Evolutionary conservation across 2,888 invertebrate genomes (phyloP).

Genomic region (Oligia latruncula): DNA sequence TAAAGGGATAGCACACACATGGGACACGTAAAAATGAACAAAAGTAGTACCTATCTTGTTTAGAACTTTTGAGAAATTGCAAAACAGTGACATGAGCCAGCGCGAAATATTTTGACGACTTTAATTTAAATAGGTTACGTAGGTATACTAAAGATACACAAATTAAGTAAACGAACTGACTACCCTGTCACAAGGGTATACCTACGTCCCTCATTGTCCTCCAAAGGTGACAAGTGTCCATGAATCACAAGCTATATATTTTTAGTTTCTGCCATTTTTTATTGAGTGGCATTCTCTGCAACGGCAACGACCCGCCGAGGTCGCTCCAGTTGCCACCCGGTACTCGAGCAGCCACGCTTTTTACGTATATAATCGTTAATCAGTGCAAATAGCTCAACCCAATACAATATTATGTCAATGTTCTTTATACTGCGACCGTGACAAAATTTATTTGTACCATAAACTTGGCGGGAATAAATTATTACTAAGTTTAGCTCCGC

Average conservation of each 20-base stretch:
- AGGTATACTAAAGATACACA: not conserved
- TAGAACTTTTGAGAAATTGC: not conserved
- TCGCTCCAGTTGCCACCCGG: slow-evolving; percentile 76
- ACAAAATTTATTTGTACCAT: slow-evolving; percentile 43
- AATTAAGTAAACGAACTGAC: not conserved
- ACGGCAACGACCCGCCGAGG: slow-evolving; percentile 85
- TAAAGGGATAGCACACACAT: not conserved
- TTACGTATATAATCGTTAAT: slow-evolving; percentile 63
- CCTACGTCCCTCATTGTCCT: slow-evolving; percentile 14
- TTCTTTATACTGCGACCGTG: slow-evolving; percentile 38
- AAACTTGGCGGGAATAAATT: slow-evolving; percentile 44
- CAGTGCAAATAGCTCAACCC: slow-evolving; percentile 50
- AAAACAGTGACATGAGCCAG: not conserved
- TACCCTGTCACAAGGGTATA: slow-evolving; percentile 3
- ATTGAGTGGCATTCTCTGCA: slow-evolving; percentile 79
- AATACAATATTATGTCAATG: slow-evolving; percentile 44
- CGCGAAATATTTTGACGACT: not conserved
- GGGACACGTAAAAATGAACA: not conserved
- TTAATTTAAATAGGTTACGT: not conserved
- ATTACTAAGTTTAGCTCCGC: slow-evolving; percentile 26
- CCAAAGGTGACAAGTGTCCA: slow-evolving; percentile 31
- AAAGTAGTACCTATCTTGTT: not conserved
- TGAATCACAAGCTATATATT: slow-evolving; percentile 62
- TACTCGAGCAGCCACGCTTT: slow-evolving; percentile 73
- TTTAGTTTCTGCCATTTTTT: slow-evolving; percentile 68